phyloP scores from a whole-genome alignment of 2,888 invertebrate species.

The Spodoptera exigua region DNA sequence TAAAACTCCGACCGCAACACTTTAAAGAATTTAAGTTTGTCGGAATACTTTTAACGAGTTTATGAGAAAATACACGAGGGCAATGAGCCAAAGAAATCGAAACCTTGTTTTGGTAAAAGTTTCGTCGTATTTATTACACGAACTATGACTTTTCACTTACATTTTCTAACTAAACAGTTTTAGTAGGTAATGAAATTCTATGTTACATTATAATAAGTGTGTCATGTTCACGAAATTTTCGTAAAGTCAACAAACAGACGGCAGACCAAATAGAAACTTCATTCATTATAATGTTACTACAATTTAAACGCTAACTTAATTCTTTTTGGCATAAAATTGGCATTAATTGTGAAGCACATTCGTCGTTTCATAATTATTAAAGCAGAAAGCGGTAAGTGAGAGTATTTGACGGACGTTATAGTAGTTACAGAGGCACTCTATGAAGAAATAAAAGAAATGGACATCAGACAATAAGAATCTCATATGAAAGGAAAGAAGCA shows the following conservation, averaged over 20 bases:
- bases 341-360: slow-evolving; percentile 71
- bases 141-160: slow-evolving; percentile 29
- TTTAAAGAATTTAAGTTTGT: too few relatives aligned
- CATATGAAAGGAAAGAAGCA: too few relatives aligned
- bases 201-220: slow-evolving; percentile 46
- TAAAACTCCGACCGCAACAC: neutral
- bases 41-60: slow-evolving; percentile 20
- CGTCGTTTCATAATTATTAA: slow-evolving; percentile 68
- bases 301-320: slow-evolving; percentile 69
- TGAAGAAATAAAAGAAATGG: neutral
- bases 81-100: slow-evolving; percentile 50
- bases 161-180: slow-evolving; percentile 36
- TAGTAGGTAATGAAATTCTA: slow-evolving; percentile 38
- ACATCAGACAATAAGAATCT: neutral
- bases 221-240: slow-evolving; percentile 56
- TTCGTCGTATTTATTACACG: too few relatives aligned
- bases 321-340: slow-evolving; percentile 74
- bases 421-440: slow-evolving; percentile 13
- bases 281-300: slow-evolving; percentile 59
- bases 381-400: slow-evolving; percentile 83
- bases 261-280: slow-evolving; percentile 64
- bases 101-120: slow-evolving; percentile 43
- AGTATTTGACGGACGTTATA: slow-evolving; percentile 57
- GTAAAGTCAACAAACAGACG: slow-evolving; percentile 46
- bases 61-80: slow-evolving; percentile 41